Evolutionary conservation across 2,888 invertebrate species (phyloP).

Genomic region (Apamea monoglypha): DNA sequence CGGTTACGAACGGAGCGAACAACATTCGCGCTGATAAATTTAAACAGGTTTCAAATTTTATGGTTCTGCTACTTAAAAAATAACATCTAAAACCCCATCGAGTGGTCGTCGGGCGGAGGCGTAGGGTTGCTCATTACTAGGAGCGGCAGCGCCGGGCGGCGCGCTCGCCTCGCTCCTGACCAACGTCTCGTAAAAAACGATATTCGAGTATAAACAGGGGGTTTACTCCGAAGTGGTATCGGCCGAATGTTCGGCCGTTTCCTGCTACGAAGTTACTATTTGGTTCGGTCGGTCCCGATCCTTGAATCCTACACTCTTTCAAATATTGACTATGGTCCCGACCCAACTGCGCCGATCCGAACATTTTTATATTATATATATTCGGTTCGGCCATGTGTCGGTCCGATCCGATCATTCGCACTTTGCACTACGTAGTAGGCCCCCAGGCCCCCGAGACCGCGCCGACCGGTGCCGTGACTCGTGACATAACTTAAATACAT

Average conservation of each 20-base stretch:
- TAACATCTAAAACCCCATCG: conserved; percentile 61
- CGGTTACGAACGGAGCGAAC: conserved; percentile 24
- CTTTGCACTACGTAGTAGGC: too few species aligned
- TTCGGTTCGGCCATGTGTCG: too few species aligned
- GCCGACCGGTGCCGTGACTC: conserved; percentile 65
- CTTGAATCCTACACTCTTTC: too few species aligned
- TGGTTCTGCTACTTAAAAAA: conserved; percentile 59
- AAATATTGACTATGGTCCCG: too few species aligned
- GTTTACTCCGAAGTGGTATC: too few species aligned
- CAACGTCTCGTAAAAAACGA: conserved; percentile 75
- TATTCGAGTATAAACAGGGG: conserved; percentile 78
- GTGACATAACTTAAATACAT: conserved; percentile 72
- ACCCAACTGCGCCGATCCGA: too few species aligned
- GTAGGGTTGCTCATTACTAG: conserved; percentile 73
- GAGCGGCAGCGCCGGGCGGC: conserved; percentile 35
- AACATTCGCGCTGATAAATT: conserved; percentile 49
- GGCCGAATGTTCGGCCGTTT: too few species aligned
- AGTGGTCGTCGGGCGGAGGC: conserved; percentile 50
- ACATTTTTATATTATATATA: too few species aligned
- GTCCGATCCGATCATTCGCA: too few species aligned
- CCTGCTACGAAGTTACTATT: too few species aligned
- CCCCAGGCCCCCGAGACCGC: conserved; percentile 73
- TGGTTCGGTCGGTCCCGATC: too few species aligned
- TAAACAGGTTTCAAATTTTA: conserved; percentile 61
- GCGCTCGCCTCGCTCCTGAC: conserved; percentile 34